These are phyloP conservation scores for Amphiprion clarkii DNA, from an alignment of 2,797 vertebrate genomes.

Conservation along the genomic window DNA sequence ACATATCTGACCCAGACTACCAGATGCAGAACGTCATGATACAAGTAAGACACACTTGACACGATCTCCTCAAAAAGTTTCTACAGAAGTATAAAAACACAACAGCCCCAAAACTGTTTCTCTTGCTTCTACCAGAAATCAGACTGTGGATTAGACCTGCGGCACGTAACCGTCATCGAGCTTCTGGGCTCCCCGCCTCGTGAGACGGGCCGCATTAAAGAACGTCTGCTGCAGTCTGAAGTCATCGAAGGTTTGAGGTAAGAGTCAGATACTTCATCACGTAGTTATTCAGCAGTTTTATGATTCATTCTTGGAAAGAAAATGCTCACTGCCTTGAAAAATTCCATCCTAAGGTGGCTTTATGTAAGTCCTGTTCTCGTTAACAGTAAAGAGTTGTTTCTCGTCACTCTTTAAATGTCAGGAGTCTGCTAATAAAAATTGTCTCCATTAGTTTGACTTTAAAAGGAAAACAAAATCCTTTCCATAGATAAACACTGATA, in stretches of 20 bases:
- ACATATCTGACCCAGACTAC: slow-evolving; percentile 89
- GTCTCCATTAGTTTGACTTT: slow-evolving; percentile 17
- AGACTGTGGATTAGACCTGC: slow-evolving; percentile 91
- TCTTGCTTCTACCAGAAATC: slow-evolving; percentile 84
- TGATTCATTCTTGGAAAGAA: neutral
- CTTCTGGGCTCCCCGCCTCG: slow-evolving; percentile 90
- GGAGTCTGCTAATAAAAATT: slow-evolving; percentile 34
- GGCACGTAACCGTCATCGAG: slow-evolving; percentile 91
- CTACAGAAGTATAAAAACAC: neutral
- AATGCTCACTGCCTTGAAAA: neutral
- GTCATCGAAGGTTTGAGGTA: slow-evolving; percentile 95
- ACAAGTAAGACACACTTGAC: slow-evolving; percentile 84
- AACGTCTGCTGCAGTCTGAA: slow-evolving; percentile 83
- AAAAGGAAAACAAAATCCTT: slow-evolving; percentile 30
- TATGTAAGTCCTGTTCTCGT: slow-evolving; percentile 1
- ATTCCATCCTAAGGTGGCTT: slow-evolving; percentile 11
- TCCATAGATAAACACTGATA: slow-evolving; percentile 19
- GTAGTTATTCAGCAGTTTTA: slow-evolving; percentile 1
- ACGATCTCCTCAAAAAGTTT: neutral
- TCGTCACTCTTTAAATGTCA: slow-evolving; percentile 43
- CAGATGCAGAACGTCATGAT: slow-evolving; percentile 93
- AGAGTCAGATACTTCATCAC: slow-evolving; percentile 4
- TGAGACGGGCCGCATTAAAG: slow-evolving; percentile 92
- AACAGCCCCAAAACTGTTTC: neutral
- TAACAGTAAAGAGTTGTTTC: slow-evolving; percentile 15